Evolutionary conservation across 2,888 invertebrate species (phyloP).

Genomic region (Ormyrus pomaceus): DNA sequence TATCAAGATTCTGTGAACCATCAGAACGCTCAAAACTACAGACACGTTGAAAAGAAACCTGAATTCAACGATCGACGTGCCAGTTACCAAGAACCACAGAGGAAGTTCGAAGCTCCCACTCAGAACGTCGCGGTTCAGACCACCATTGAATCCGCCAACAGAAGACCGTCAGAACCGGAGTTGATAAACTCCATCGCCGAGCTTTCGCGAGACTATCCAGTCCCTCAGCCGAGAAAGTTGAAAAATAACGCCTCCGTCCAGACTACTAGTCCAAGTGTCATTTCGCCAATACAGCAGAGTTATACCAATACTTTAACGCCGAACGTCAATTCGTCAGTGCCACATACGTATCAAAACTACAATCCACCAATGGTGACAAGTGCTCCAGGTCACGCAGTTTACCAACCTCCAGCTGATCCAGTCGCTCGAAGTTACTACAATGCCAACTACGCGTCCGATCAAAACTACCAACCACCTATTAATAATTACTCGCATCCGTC

Average conservation of each 20-base stretch:
- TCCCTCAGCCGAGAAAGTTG: conserved; percentile 51
- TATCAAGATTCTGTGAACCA: conserved; percentile 33
- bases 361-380: neutral
- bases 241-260: conserved; percentile 64
- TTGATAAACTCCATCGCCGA: conserved; percentile 30
- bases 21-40: conserved; percentile 32
- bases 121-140: conserved; percentile 62
- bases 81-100: neutral
- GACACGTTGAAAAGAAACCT: conserved; percentile 47
- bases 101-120: conserved; percentile 45
- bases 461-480: neutral
- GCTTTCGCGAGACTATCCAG: conserved; percentile 53
- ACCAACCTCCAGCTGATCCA: neutral
- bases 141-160: conserved; percentile 45
- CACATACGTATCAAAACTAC: conserved; percentile 1
- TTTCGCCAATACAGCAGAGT: conserved; percentile 6
- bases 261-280: conserved; percentile 48
- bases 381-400: neutral
- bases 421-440: conserved; percentile 14
- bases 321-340: conserved; percentile 18
- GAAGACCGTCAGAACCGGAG: conserved; percentile 20
- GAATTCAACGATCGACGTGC: conserved; percentile 29
- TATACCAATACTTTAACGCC: conserved; percentile 29
- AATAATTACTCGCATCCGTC: neutral
- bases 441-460: neutral